Evolutionary conservation across 2,113 vertebrate species (phyloP), one percentile per base, ranked within the genome.

Genomic region (Paramisgurnus dabryanus): DNA sequence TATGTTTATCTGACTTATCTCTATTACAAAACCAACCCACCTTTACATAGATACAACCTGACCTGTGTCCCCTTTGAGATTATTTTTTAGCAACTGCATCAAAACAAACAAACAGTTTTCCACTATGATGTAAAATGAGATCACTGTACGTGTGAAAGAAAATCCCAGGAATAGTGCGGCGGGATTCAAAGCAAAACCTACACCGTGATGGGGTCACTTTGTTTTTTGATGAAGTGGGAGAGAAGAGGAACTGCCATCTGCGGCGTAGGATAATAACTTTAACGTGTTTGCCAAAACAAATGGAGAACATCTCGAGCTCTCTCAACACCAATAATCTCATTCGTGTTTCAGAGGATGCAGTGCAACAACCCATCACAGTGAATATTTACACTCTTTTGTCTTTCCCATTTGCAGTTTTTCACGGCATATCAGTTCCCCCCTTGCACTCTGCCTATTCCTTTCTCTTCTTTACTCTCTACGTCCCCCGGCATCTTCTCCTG

Each of bases 21-120:
- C 64, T 83, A 88, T 88, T 83, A 88, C 81, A 85, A 87, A 80
- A 41, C 78, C 80, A 70, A 75, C 49, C 84, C 85, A 86, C 83
- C 84, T 85, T 86, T 82, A 22, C 72, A 13, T 78, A 81, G 76
- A 76, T 34, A 45, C 67, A 85, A 88, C 84, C 83, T 85, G 76
- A 60, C 80, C 81, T 76, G 39, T 57, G 77, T 82, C 41, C 89
- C 86, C 87, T 87, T 85, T 82, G 87, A 87, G 85, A 88, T 71
- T 80, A 89, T 91, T 91, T 77, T 92, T 84, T 92, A 90, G 90
- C 90, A 92, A 91, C 90, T 7, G 73, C 67, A 87, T 88, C 86
- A 86, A 88, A 88, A 90, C 83, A 86, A 88, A 86, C 83, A 87
- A 80, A 73, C 86, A 79, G 80, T 68, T 45, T 76, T 77, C 76